Conservation (phyloP, 2,113 vertebrate genomes). For the Atractosteus spatula region DNA sequence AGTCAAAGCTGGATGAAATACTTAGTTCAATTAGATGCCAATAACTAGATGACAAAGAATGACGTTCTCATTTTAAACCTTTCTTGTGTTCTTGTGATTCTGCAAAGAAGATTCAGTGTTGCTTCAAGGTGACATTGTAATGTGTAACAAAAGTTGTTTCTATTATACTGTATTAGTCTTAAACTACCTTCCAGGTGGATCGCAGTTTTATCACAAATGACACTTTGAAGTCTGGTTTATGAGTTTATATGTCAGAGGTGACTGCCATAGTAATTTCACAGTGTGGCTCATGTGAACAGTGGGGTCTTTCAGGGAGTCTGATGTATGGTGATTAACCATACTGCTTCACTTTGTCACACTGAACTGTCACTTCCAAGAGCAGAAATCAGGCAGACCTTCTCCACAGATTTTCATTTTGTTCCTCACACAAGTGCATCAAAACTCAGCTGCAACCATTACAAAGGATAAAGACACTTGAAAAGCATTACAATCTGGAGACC, state of each 20-base stretch:
- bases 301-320: constrained; percentile 17
- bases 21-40: too few relatives aligned
- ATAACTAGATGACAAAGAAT: too few relatives aligned
- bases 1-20: too few relatives aligned
- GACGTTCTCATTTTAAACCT: too few relatives aligned
- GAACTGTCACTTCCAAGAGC: background rate
- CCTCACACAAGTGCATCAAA: background rate
- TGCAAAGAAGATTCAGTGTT: too few relatives aligned
- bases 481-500: background rate
- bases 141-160: too few relatives aligned
- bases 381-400: background rate
- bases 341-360: constrained; percentile 13
- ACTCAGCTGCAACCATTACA: background rate
- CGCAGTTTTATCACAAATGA: background rate
- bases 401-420: background rate
- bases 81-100: too few relatives aligned
- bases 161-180: background rate
- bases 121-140: too few relatives aligned
- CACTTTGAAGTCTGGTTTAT: constrained; percentile 29
- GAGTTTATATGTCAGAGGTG: constrained; percentile 33
- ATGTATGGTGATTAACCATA: constrained; percentile 27
- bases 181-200: constrained; percentile 1
- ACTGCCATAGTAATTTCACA: constrained; percentile 35
- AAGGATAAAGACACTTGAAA: background rate
- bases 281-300: constrained; percentile 23